Conservation (phyloP, 2,888 invertebrate species). For the Drosophila falleni region DNA sequence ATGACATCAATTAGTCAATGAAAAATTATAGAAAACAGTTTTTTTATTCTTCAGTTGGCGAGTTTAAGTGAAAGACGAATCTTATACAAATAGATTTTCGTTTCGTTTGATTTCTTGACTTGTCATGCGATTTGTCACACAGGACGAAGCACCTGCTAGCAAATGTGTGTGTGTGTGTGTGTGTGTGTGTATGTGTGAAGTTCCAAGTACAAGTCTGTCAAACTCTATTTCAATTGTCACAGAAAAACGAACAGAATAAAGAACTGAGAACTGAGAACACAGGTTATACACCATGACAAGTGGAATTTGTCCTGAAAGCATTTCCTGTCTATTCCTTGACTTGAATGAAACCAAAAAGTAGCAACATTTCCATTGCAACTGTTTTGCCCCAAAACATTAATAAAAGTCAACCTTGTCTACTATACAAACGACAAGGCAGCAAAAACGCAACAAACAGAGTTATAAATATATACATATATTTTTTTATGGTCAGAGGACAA, state of each 20-base stretch:
- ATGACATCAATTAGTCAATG: slow-evolving; percentile 37
- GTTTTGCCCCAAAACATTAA: slow-evolving; percentile 57
- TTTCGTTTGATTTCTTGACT: slow-evolving; percentile 20
- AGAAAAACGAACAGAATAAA: slow-evolving; percentile 5
- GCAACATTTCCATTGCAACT: slow-evolving; percentile 9
- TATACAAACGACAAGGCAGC: background rate
- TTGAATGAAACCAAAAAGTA: slow-evolving; percentile 20
- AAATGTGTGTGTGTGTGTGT: background rate
- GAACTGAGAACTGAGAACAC: slow-evolving; percentile 1
- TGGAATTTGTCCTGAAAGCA: slow-evolving; percentile 72
- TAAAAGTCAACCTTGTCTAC: slow-evolving; percentile 56
- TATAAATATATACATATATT: background rate
- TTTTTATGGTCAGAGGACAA: background rate
- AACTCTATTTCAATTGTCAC: slow-evolving; percentile 44
- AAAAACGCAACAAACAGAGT: background rate
- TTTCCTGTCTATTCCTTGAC: slow-evolving; percentile 62
- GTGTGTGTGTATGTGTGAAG: background rate
- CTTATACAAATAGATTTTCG: slow-evolving; percentile 11
- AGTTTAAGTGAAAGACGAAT: background rate
- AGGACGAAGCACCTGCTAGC: slow-evolving; percentile 24
- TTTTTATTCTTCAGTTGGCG: background rate
- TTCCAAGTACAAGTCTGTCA: slow-evolving; percentile 34
- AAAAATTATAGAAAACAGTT: slow-evolving; percentile 6
- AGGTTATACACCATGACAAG: slow-evolving; percentile 67
- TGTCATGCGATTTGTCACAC: slow-evolving; percentile 58